Percentiles rank a stretch among this genome's conserved stretches.
Conservation (phyloP, 1,140 invertebrate species). For the Drosophila bocki region DNA sequence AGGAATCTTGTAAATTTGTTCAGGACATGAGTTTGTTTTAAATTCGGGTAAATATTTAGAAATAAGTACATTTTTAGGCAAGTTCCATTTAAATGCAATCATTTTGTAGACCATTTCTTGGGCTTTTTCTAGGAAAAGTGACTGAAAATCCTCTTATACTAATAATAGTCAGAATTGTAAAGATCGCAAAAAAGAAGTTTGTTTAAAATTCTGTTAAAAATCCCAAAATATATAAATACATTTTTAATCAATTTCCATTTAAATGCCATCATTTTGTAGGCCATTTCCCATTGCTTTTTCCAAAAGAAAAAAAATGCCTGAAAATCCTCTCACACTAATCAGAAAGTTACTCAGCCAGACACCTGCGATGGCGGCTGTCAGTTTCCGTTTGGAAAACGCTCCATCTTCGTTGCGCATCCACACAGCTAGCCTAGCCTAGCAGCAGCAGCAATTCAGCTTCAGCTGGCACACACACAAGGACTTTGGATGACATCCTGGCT, state of each 20-base stretch:
- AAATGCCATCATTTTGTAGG: background rate
- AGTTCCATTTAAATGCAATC: no score
- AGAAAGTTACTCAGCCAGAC: conserved; percentile 36
- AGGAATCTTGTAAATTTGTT: no score
- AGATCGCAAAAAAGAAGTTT: background rate
- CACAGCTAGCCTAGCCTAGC: background rate
- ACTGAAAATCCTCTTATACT: no score
- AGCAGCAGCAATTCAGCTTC: conserved; percentile 28
- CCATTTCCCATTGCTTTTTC: background rate
- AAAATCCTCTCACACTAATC: conserved; percentile 69
- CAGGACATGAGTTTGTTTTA: no score
- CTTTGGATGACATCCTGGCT: conserved; percentile 31
- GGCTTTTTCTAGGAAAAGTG: no score
- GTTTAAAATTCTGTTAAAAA: background rate
- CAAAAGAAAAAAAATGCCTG: conserved; percentile 14
- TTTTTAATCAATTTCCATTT: background rate
- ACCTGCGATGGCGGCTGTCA: conserved; percentile 56
- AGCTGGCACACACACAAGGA: conserved; percentile 58
- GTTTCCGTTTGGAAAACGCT: conserved; percentile 65
- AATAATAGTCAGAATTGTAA: no score
- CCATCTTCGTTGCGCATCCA: conserved; percentile 58
- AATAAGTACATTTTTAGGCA: no score
- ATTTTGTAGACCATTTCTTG: no score
- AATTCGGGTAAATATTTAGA: no score
- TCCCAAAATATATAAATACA: background rate